These are phyloP conservation scores for Mamestra configurata DNA, from an alignment of 1,140 invertebrate species.

Conservation along the genomic window DNA sequence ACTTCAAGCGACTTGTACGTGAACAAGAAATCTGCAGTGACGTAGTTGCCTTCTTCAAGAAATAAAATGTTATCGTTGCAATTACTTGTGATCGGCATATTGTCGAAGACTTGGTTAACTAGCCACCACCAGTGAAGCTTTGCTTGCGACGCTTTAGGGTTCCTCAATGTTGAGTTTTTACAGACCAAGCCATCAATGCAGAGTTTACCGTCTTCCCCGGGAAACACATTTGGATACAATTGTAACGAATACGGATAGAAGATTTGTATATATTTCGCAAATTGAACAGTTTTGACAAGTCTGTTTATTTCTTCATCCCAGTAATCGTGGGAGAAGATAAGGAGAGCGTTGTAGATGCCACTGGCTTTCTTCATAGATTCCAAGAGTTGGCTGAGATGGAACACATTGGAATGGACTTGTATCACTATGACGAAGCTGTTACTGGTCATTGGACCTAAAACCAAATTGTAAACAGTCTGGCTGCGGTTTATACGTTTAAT, in stretches of 20 bases:
- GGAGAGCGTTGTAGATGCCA: slow-evolving; percentile 56
- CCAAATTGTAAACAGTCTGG: slow-evolving; percentile 47
- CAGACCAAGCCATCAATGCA: slow-evolving; percentile 54
- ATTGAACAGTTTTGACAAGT: slow-evolving; percentile 53
- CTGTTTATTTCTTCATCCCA: slow-evolving; percentile 60
- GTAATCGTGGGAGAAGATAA: slow-evolving; percentile 67
- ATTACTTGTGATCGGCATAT: slow-evolving; percentile 52
- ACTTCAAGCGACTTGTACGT: slow-evolving; percentile 55
- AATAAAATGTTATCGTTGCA: slow-evolving; percentile 60
- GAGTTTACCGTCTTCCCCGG: slow-evolving; percentile 56
- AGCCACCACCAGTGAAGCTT: slow-evolving; percentile 74
- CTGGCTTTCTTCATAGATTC: slow-evolving; percentile 52
- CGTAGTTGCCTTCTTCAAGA: slow-evolving; percentile 66
- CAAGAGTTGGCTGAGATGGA: slow-evolving; percentile 59
- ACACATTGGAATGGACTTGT: slow-evolving; percentile 60
- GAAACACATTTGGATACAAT: slow-evolving; percentile 62
- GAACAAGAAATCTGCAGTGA: slow-evolving; percentile 62
- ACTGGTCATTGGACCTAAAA: background rate
- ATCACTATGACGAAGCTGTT: slow-evolving; percentile 60
- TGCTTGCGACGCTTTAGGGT: slow-evolving; percentile 58
- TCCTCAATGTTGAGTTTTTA: slow-evolving; percentile 49
- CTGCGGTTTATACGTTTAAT: background rate
- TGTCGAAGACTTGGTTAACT: slow-evolving; percentile 63
- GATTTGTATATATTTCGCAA: slow-evolving; percentile 65
- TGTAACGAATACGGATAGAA: slow-evolving; percentile 66